Percentiles rank a stretch among this genome's conserved stretches.
phyloP scores from a whole-genome alignment of 2,113 vertebrate genomes.

The Crotalus horridus region DNA sequence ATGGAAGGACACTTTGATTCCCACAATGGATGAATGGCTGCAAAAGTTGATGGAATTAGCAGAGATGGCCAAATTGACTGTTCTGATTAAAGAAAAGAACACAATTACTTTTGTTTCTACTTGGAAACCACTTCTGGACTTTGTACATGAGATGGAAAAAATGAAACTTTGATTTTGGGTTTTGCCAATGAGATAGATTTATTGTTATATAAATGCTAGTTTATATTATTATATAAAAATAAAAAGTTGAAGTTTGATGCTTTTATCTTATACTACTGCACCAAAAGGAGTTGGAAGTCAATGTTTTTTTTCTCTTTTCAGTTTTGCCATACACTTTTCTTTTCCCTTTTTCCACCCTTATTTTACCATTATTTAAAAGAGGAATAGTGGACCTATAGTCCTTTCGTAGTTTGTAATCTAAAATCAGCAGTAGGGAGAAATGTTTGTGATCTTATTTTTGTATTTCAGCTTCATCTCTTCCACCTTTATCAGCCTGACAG shows the following conservation, averaged over 20 bases:
- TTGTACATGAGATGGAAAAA: not conserved
- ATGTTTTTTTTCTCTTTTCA: not conserved
- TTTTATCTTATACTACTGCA: not conserved
- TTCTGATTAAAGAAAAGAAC: not conserved
- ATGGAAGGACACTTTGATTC: not conserved
- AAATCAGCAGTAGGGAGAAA: not conserved
- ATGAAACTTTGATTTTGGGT: not conserved
- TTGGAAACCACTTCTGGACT: not conserved
- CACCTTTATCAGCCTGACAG: not conserved
- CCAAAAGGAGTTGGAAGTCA: not conserved
- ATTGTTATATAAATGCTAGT: not conserved
- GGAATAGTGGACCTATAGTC: not conserved
- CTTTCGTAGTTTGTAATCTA: not conserved
- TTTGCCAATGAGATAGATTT: not conserved
- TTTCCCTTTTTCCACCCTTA: not conserved
- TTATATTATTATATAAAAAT: not conserved
- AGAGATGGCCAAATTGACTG: not conserved
- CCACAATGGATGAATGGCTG: not conserved
- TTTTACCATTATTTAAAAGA: not conserved
- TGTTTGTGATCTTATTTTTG: not conserved
- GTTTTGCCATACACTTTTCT: not conserved
- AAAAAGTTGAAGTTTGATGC: not conserved
- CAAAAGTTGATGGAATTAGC: not conserved
- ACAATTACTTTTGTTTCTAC: not conserved
- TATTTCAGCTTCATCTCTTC: not conserved